Evolutionary conservation across 2,113 vertebrate genomes (phyloP), one percentile per base, ranked within the genome.

Genomic region (Phyllopteryx taeniolatus): DNA sequence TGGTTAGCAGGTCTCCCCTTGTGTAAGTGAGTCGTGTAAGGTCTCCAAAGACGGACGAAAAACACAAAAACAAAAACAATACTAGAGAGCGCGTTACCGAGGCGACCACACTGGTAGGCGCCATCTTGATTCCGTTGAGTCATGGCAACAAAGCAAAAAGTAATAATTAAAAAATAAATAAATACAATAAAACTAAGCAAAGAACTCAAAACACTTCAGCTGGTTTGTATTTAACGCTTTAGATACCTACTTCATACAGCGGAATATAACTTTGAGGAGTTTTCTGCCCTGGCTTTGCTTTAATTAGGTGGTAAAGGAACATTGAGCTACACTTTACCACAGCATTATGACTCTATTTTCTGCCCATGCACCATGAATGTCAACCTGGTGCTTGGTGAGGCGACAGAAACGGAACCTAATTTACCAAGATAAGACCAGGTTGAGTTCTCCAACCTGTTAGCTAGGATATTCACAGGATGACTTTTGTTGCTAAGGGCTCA

Each of bases 401-500:
- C 19, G 11, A 63, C 49, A 31, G 53, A 59, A 74, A 44, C 71
- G 0, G 39, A 68, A 60, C 67, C 71, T 68, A 67, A 49, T 74
- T 68, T 71, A 84, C 65, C 61, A 33, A 72, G 70, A 73, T 61
- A 49, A 56, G 71, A 60, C 66, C 22, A 47, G 10, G 22, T 11
- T 20, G 31, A 35, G 31, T 49, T 47, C 39, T n/a, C 1, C 74
- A 74, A 90, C 86, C 83, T 82, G 83, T 85, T 76, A 75, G 70
- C 57, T 72, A 33, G 42, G 54, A 68, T 49, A 68, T 80, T 80
- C 74, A 67, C 78, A 73, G 72, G 70, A 70, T 54, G 65, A 76
- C 79, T 84, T 57, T 42, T 73, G 81, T 81, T 86, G 79, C 85
- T 75, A 82, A 49, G 77, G 78, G 77, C 83, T 83, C 74, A 76